Evolutionary conservation across 1,140 invertebrate genomes (phyloP).

Genomic region (Eulimnadia texana): DNA sequence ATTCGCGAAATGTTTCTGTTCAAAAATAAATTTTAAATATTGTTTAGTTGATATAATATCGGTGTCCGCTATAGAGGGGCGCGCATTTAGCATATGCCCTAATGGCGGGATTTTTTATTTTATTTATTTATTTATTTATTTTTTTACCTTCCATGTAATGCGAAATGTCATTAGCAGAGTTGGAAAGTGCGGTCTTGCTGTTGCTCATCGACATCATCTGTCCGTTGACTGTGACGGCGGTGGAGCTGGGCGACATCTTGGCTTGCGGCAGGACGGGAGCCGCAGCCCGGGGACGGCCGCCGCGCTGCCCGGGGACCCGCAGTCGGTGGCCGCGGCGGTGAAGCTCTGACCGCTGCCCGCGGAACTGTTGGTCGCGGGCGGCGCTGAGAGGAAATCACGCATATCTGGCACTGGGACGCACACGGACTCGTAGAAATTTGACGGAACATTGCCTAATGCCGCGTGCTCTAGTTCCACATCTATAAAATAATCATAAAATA

Average conservation of each 20-base stretch:
- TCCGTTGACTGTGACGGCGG: conserved; percentile 4
- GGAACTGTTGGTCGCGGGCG: conserved; percentile 12
- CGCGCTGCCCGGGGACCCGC: conserved; percentile 13
- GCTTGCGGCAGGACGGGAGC: conserved; percentile 17
- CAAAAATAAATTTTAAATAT: no score
- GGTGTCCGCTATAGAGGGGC: no score
- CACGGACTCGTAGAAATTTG: conserved; percentile 56
- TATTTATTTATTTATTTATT: no score
- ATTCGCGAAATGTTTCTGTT: no score
- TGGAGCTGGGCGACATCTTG: conserved; percentile 20
- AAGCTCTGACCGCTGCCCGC: not conserved
- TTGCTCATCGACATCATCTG: not conserved
- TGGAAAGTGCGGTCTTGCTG: not conserved
- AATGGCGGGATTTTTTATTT: no score
- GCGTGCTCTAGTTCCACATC: conserved; percentile 50
- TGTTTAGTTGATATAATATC: no score
- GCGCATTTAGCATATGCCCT: no score
- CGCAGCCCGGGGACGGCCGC: conserved; percentile 10
- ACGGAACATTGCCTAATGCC: conserved; percentile 44
- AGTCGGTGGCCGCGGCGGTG: conserved; percentile 5
- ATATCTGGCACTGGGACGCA: conserved; percentile 53
- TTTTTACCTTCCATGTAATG: conserved; percentile 12
- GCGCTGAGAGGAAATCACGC: conserved; percentile 42
- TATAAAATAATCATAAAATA: conserved; percentile 28
- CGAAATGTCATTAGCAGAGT: conserved; percentile 18